Evolutionary conservation across 2,113 vertebrate genomes (phyloP).

Genomic region (Sigmodon hispidus): DNA sequence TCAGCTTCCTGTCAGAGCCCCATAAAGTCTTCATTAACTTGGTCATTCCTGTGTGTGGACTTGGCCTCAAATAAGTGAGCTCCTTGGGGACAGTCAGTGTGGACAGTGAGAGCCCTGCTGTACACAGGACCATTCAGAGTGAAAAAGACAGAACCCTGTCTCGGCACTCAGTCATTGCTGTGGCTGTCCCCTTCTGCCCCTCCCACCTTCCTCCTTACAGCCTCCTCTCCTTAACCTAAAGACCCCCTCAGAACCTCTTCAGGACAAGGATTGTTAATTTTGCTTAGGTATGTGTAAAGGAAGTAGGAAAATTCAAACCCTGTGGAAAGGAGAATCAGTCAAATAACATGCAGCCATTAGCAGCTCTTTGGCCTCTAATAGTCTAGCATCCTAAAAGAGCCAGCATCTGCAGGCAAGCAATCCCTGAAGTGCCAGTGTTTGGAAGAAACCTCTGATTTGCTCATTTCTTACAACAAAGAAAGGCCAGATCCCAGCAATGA

Average conservation of each 20-base stretch:
- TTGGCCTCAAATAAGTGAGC: constrained; percentile 5
- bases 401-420: background rate
- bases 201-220: no score
- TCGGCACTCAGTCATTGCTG: background rate
- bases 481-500: background rate
- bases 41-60: background rate
- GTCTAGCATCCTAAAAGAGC: background rate
- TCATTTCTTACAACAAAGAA: background rate
- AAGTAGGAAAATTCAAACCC: constrained; percentile 51
- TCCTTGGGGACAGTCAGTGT: background rate
- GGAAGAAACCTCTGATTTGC: background rate
- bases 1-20: background rate
- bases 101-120: background rate
- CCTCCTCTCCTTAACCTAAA: background rate
- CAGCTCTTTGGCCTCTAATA: background rate
- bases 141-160: background rate
- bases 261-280: background rate
- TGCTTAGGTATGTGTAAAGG: constrained; percentile 4
- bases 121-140: background rate
- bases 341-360: background rate
- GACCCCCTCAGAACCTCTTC: background rate
- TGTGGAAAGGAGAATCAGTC: constrained; percentile 1
- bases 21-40: background rate
- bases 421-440: background rate
- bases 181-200: background rate